Conservation (phyloP, 2,797 vertebrate genomes). For the Chiropotes sagulatus region DNA sequence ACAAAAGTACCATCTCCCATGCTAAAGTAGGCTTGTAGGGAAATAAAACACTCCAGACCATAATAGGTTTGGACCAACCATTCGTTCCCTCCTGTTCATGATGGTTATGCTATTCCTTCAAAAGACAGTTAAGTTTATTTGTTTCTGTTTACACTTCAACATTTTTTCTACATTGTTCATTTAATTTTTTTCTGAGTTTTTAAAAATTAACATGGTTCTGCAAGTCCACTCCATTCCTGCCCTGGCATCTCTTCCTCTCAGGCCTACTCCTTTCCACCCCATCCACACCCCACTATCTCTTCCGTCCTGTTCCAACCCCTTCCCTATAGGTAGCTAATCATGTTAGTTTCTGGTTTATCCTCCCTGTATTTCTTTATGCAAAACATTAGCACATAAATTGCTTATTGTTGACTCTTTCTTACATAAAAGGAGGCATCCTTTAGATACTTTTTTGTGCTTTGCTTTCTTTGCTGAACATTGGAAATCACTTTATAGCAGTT, state of each 20-base stretch:
- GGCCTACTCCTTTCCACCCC: neutral
- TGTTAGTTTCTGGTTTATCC: neutral
- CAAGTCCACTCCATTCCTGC: neutral
- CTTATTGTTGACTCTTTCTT: neutral
- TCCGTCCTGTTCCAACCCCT: neutral
- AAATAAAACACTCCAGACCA: neutral
- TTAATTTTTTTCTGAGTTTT: neutral
- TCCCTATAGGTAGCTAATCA: neutral
- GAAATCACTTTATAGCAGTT: neutral
- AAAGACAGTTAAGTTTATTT: neutral
- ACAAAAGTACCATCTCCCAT: slow-evolving; percentile 14
- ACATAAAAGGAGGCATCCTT: neutral
- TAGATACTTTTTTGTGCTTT: neutral
- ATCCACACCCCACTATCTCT: neutral
- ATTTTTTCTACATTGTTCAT: neutral
- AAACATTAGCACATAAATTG: neutral
- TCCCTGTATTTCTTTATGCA: neutral
- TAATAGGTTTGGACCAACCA: neutral
- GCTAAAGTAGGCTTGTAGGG: neutral
- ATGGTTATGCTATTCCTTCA: neutral
- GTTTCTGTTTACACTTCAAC: slow-evolving; percentile 6
- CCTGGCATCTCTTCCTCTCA: neutral
- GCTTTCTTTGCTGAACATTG: neutral
- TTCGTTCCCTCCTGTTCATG: neutral
- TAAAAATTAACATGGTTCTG: neutral